Base-by-base conservation (phyloP, 2,888 invertebrate genomes). In the Linnaemya vulpina region DNA sequence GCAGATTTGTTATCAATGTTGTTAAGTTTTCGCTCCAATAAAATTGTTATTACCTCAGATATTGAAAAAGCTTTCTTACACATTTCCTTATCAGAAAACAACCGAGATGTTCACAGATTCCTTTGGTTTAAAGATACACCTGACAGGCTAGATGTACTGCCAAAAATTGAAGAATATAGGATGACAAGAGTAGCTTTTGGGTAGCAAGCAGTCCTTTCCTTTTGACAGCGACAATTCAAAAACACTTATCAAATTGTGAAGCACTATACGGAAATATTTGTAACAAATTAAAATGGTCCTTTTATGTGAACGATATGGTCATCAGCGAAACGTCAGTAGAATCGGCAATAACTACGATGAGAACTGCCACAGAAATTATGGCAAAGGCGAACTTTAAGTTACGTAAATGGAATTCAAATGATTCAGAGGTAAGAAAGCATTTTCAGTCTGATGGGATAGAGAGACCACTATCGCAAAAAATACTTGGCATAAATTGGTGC, bases 1-100 rank as follows among this genome's bases (percentile, higher is more conserved):
- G 77, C 83, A 51, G 71, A 87, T 62, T 43, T 87, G 30, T 49
- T 87, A 43, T 46, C 80, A 20, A 71, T 73, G 13, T 43, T 87
- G 38, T 58, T 87, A 67, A 77, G 84, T 13, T 87, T 87, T 68
- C 85, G 84, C 38, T 86, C 78, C 38, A 81, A 87, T 51, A 82
- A 80, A 84, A 84, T 86, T 60, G 86, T 71, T 11, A 75, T 87
- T 25, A 74, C 78, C 9, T 68, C 86, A 22, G 85, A 87, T 80
- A 85, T 87, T 51, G 82, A 87, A 85, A 87, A 86, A 49, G 86
- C 79, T 30, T 87, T 86, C 67, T 71, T 87, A 17, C 81, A 87
- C 51, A 86, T 87, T 77, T 51, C 77, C 17, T 35, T 87, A 46
- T 15, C 81, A 10, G 60, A 84, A 22, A 73, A 17, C 35, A 82